Base-by-base conservation (phyloP, 2,113 vertebrate species). In the Pogonocichla stellata region DNA sequence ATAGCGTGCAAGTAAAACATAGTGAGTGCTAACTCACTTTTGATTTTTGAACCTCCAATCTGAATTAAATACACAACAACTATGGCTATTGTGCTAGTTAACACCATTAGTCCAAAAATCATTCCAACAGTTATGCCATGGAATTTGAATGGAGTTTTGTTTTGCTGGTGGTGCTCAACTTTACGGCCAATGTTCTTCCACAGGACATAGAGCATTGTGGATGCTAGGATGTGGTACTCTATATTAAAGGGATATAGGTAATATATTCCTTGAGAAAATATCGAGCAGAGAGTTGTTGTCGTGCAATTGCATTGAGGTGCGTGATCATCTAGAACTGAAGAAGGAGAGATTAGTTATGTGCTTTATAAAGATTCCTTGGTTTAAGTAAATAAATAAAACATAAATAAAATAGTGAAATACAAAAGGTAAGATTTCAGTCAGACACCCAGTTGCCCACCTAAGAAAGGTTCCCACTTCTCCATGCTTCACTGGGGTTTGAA, bases 231-330 rank as follows among this genome's bases (percentile, higher is more conserved):
- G 97, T 99, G 99, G 91, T 99, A 99, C 93, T 99, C 99, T 8
- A 99, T 99, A 94, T 99, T 99, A 97, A 99, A 99, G 24, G 99
- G 99, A 77, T 99, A 99, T 12, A 99, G 98, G 85, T 99, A 99
- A 95, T 98, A 99, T 78, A 99, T 98, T 70, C 99, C 98, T 50
- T 98, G 98, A 57, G 98, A 98, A 96, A 99, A 98, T 97, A 99
- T 98, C 0, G 98, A 96, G 91, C 99, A 99, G 31, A 98, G 98
- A 26, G 95, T 97, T 38, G 97, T 98, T 26, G 98, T 98, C 0
- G 98, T 98, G 93, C 99, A 99, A 89, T 99, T 99, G 91, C 99
- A 99, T 4, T 97, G 90, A 14, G 98, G 99, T 8, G 98, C 97
- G 28, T 98, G 96, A 67, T 98, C 97, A 53, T 98, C 99, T 98